Percentiles rank a stretch among this genome's conserved stretches.
Evolutionary conservation across 2,888 invertebrate species (phyloP).

Genomic region (Esperia sulphurella): DNA sequence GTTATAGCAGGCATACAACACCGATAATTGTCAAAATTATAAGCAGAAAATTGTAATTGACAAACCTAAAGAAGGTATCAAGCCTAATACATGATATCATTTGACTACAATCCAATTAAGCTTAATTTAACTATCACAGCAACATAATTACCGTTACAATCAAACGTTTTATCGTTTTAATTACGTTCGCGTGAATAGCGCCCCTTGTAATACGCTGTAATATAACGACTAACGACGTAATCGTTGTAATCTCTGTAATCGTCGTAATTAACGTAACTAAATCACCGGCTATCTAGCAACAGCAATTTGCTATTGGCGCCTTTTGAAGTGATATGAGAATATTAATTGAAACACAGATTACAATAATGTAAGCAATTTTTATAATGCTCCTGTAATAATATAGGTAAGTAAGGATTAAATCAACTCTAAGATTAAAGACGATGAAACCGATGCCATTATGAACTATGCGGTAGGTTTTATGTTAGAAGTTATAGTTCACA

Average conservation of each 20-base stretch:
- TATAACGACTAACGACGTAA: slow-evolving; percentile 27
- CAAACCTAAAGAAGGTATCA: no score
- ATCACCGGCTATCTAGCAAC: slow-evolving; percentile 36
- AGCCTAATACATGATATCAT: neutral
- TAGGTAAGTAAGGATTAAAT: neutral
- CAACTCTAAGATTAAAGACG: neutral
- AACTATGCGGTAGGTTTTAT: no score
- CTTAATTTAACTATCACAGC: slow-evolving; percentile 12
- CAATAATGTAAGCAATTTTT: slow-evolving; percentile 2
- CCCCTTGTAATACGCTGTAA: slow-evolving; percentile 23
- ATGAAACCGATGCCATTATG: no score
- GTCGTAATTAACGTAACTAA: slow-evolving; percentile 36
- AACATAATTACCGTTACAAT: slow-evolving; percentile 17
- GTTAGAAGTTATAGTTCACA: no score
- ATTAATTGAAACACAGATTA: slow-evolving; percentile 10
- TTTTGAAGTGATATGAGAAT: slow-evolving; percentile 14
- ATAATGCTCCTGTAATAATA: neutral
- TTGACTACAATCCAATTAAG: slow-evolving; percentile 3
- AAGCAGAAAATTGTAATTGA: no score
- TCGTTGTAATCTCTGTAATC: slow-evolving; percentile 17
- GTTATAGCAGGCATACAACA: no score
- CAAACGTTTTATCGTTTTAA: slow-evolving; percentile 37
- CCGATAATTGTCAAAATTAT: no score
- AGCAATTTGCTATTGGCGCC: slow-evolving; percentile 32
- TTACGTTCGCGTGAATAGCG: slow-evolving; percentile 36